Evolutionary conservation across 2,797 vertebrate genomes (phyloP), one percentile per base, ranked within the genome.

Genomic region (Danionella dracula): DNA sequence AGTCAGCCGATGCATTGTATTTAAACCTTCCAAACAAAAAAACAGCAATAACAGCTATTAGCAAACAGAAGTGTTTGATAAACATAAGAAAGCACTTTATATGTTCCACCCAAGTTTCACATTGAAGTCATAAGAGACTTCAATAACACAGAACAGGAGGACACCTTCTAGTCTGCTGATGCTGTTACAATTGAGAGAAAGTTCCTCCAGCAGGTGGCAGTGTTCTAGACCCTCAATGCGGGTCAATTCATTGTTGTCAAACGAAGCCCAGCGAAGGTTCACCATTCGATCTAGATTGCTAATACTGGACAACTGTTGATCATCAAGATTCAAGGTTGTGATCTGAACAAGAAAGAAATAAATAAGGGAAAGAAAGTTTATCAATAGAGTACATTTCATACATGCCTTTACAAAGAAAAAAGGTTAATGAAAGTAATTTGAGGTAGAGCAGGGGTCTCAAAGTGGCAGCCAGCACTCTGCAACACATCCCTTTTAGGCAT

Each of bases 201-300:
- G 90, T 71, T 96, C 93, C 77, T 93, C 85, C 58, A 95, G 81
- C 17, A 88, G 86, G 38, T 75, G 59, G 76, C 92, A 94, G 69
- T 72, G 75, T 9, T 93, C 87, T 15, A 92, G 78, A 19, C 90
- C 90, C 73, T 92, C 90, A 32, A 91, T 83, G 79, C 83, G 87
- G 29, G 82, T 86, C 72, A 95, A 87, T 64, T 89, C 81, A 50
- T 93, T 96, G 74, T 94, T 80, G 77, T 88, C 91, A 74, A 95
- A 94, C 1, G 90, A 93, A 7, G 88, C 91, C 91, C 90, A 94
- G 59, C 88, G 90, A 65, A 96, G 84, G 78, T 93, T 92, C 68
- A 91, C 83, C 65, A 92, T 42, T 57, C 89, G 87, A 70, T 90
- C 88, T 68, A 93, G 81, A 80, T 84, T 90, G 50, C 75, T 80